Evolutionary conservation across 30 jellyfish, hydroid and myxozoan genomes (phyloP).

Genomic region (Aurelia coerulea): DNA sequence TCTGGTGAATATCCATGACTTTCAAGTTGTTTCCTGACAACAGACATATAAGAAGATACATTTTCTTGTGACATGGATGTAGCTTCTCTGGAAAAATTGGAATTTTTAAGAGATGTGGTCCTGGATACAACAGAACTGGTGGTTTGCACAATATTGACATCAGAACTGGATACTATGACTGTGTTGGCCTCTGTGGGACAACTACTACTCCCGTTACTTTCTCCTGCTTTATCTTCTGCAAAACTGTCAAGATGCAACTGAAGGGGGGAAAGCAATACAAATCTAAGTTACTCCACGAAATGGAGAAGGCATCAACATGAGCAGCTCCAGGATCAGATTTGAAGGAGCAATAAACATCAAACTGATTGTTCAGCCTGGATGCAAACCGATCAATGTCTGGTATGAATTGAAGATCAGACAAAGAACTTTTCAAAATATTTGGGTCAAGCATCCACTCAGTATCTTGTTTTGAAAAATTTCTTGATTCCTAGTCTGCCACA

Average conservation of each 20-base stretch:
- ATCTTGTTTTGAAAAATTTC: constrained; percentile 19
- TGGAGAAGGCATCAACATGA: constrained; percentile 47
- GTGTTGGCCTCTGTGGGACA: constrained; percentile 46
- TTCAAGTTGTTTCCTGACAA: constrained; percentile 3
- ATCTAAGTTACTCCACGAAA: constrained; percentile 32
- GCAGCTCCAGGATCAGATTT: constrained; percentile 60
- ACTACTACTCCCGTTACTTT: constrained; percentile 36
- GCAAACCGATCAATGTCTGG: constrained; percentile 57
- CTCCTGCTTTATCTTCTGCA: constrained; percentile 26
- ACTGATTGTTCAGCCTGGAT: constrained; percentile 38
- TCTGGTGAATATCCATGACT: background rate
- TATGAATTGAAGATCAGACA: constrained; percentile 17
- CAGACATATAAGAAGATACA: constrained; percentile 7
- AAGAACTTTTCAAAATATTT: constrained; percentile 17
- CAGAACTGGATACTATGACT: constrained; percentile 40
- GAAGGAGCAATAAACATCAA: constrained; percentile 29
- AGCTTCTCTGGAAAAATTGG: constrained; percentile 17
- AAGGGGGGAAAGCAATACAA: constrained; percentile 44
- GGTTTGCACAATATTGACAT: constrained; percentile 5
- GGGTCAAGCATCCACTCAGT: constrained; percentile 61
- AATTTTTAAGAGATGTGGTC: background rate
- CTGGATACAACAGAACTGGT: constrained; percentile 17
- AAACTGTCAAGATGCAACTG: constrained; percentile 38
- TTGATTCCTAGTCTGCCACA: constrained; percentile 40
- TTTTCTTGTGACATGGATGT: constrained; percentile 6